Base-by-base conservation (phyloP, 1,140 invertebrate genomes). In the Drosophila sulfurigaster region DNA sequence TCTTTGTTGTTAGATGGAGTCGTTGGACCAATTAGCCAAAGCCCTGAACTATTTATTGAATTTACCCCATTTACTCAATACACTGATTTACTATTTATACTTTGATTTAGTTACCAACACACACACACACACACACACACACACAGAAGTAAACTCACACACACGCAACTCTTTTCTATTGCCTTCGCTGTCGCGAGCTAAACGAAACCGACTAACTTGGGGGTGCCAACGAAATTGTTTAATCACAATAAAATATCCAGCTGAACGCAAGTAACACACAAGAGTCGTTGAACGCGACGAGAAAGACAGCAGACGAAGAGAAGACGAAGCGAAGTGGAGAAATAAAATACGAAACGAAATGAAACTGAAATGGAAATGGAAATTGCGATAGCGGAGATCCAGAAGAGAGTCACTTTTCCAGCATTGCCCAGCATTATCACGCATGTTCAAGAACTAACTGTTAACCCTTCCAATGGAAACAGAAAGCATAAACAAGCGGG, bases 191-290 rank as follows among this genome's bases (percentile, higher is more conserved):
- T 32, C 20, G 25, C 32, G 51, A 48, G n/a, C 41, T 71, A 35
- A 45, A 64, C 63, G 60, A 28, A 43, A 68, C 57, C 69, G 57
- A 62, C 52, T 41, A 62, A 76, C 56, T 76, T 66, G 69, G 49
- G 48, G 60, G 48, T 48, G 41, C 16, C 58, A 64, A 76, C 68
- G 57, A 79, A 79, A 66, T 72, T 32, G 73, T 72, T 65, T 63
- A 76, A 79, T 79, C 73, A 79, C 76, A 76, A 79, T 76, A 79
- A 66, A 72, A 76, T 75, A 59, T 57, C 72, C 75, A 78, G 56
- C 54, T 60, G 56, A 76, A 76, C 20, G 20, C 56, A 79, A 72
- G 75, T 57, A 25, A 25, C 20, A 25, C 3, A 16, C 30, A 57
- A 20, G 54, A 57, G 51, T 77, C 75, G 75, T 63, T 77, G 75